Conservation (phyloP, 2,797 vertebrate species). For the Phalanger gymnotis region DNA sequence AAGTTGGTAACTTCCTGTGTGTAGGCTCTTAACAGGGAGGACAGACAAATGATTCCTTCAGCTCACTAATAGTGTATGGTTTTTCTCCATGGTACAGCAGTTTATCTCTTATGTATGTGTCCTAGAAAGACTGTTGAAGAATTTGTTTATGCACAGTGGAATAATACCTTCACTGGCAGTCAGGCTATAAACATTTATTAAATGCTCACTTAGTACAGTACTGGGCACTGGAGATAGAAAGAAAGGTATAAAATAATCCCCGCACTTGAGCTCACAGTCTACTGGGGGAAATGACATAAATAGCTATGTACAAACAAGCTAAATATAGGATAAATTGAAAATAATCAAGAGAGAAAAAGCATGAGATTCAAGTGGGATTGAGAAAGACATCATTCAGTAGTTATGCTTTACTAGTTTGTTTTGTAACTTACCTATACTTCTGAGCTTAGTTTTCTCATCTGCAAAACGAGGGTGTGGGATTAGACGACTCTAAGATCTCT, state of each 20-base stretch:
- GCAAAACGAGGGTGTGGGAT: neutral
- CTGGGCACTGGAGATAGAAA: neutral
- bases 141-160: neutral
- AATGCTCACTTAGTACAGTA: neutral
- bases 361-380: neutral
- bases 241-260: neutral
- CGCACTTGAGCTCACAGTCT: neutral
- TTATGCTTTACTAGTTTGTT: neutral
- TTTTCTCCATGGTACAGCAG: neutral
- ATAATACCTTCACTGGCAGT: neutral
- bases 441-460: neutral
- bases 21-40: neutral
- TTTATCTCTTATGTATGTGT: neutral
- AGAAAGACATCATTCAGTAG: neutral
- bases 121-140: neutral
- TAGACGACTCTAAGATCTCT: neutral
- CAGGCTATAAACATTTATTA: neutral
- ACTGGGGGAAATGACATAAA: neutral
- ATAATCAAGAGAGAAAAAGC: neutral
- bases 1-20: neutral
- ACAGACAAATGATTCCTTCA: neutral
- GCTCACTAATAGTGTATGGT: neutral
- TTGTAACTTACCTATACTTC: neutral
- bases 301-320: neutral
- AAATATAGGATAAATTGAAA: neutral